A percentile compares a stretch with the other conserved stretches of the same genome.
These are phyloP conservation scores for Cephus nigrinus DNA, from an alignment of 2,888 invertebrate species.

Conservation along the genomic window DNA sequence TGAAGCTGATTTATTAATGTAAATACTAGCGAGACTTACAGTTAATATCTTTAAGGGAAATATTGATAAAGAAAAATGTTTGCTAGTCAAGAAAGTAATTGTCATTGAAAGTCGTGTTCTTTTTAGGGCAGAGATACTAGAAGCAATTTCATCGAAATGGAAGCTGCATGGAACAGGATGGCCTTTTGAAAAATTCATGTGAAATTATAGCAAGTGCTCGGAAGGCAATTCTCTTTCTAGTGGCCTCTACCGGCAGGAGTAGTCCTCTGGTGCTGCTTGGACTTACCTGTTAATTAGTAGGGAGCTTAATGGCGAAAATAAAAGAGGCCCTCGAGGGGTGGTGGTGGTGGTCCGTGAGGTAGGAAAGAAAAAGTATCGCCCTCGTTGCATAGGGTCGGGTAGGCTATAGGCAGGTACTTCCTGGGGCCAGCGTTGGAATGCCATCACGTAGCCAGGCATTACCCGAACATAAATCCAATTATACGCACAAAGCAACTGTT, in stretches of 20 bases:
- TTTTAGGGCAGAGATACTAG: no score
- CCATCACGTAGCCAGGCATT: conserved; percentile 24
- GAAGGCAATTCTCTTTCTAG: no score
- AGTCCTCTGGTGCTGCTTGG: no score
- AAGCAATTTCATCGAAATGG: no score
- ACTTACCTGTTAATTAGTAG: conserved; percentile 21
- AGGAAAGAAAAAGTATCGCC: background rate
- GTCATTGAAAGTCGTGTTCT: no score
- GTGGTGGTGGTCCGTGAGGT: background rate
- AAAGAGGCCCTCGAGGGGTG: conserved; percentile 5
- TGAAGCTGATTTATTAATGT: no score
- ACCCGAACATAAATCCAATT: conserved; percentile 58
- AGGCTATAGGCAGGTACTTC: conserved; percentile 22
- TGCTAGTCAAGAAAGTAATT: no score
- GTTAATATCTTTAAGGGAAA: no score
- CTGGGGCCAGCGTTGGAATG: no score
- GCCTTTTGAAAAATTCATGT: conserved; percentile 25
- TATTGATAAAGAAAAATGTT: no score
- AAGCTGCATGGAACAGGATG: background rate
- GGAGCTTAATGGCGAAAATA: conserved; percentile 24
- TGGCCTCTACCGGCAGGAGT: no score
- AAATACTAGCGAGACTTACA: no score
- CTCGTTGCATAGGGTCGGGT: conserved; percentile 3
- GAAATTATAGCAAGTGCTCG: conserved; percentile 22
- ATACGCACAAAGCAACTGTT: conserved; percentile 57